Evolutionary conservation across 1,140 invertebrate genomes (phyloP).

Genomic region (Drosophila setifemur): DNA sequence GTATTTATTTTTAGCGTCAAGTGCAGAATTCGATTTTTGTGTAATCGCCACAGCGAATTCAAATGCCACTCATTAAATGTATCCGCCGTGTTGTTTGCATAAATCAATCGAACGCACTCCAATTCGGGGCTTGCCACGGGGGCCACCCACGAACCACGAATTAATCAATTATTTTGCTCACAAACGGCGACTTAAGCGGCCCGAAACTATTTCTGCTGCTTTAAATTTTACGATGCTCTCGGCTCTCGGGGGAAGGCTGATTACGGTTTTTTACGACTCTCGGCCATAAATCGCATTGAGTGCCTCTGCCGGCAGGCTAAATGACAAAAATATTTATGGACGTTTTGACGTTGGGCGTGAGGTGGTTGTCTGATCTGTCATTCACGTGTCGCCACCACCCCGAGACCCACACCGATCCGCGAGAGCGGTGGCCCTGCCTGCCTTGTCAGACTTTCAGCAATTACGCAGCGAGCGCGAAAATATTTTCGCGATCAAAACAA

Average conservation of each 20-base stretch:
- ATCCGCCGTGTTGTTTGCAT: constrained; percentile 55
- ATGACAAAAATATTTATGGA: constrained; percentile 80
- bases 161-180: constrained; percentile 74
- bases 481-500: constrained; percentile 63
- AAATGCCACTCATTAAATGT: constrained; percentile 67
- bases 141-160: constrained; percentile 71
- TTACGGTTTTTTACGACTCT: constrained; percentile 71
- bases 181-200: constrained; percentile 52
- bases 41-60: constrained; percentile 47
- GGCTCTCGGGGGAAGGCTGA: constrained; percentile 33
- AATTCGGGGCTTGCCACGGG: constrained; percentile 18
- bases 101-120: constrained; percentile 62
- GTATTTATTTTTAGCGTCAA: constrained; percentile 49
- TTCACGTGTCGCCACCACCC: constrained; percentile 26
- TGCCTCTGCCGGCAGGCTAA: constrained; percentile 33
- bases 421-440: constrained; percentile 10
- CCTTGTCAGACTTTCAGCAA: constrained; percentile 41
- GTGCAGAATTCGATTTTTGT: constrained; percentile 47
- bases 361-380: constrained; percentile 63
- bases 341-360: constrained; percentile 68
- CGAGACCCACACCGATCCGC: background rate
- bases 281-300: constrained; percentile 60
- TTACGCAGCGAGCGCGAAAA: constrained; percentile 56
- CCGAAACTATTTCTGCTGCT: constrained; percentile 71
- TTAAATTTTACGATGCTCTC: constrained; percentile 62